Base-by-base conservation (phyloP, 2,113 vertebrate genomes). In the Rhabdomys dilectus region DNA sequence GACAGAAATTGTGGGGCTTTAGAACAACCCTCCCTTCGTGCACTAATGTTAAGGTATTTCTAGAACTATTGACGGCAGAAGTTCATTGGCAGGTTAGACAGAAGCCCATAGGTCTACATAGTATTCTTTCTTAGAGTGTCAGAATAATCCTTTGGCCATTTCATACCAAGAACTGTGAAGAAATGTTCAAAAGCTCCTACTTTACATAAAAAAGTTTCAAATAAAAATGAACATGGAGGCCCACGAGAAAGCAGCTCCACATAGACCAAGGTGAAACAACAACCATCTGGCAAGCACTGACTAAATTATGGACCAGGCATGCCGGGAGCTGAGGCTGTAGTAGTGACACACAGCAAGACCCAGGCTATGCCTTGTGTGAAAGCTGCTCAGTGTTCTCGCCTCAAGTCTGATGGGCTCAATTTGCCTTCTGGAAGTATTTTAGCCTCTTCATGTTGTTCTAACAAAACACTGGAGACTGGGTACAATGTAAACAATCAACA, bases 141-240 rank as follows among this genome's bases (percentile, higher is more conserved):
- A 87, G 66, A 17, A 48, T 60, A 77, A 91, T 81, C 39, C 85
- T 85, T 95, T 48, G 51, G 78, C 60, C 68, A 39, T 48, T 91
- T 75, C 21, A 94, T 72, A 3, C 51, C 70, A 85, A 92, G 34
- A 94, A 51, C 66, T 82, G 68, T 87, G 45, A 91, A 91, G 92
- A 91, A 90, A 53, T 75, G 39, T 29, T 87, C 56, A 84, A 64
- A 36, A 36, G 15, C 31, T 26, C 45, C 31, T 29, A 19, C 8
- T 66, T 21, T 31, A 66, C 9, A 51, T 34, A 31, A 21, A 77
- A 29, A 86, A 21, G 6, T 72, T 26, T 75, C 8, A 51, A 26
- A 91, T 82, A 29, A 94, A 92, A 91, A 95, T 42, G 53, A 94
- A 48, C 70, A 87, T 21, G 16, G 45, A 48, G 76, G 95, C 85